Evolutionary conservation across 2,797 vertebrate species (phyloP), one percentile per base, ranked within the genome.

Genomic region (Orestias chungarensis): DNA sequence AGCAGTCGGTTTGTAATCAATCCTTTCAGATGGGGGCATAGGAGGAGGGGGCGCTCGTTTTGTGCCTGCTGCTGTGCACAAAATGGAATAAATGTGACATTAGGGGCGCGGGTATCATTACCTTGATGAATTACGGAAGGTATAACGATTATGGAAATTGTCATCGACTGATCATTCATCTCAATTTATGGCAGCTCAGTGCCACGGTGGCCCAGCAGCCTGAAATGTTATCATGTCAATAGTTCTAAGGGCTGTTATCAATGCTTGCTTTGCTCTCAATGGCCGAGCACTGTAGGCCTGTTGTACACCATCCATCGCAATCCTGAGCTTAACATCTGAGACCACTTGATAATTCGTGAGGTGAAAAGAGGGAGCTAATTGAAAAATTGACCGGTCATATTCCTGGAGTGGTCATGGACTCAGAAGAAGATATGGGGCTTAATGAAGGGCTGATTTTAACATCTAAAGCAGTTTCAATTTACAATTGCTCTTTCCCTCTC

Each of bases 71-170:
- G 86, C 88, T 93, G 86, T 87, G 83, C 94, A 89, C 82, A 85
- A 94, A 94, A 89, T 93, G 92, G 94, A 94, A 95, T 92, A 93
- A 95, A 95, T 95, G 91, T 95, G 94, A 93, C 95, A 96, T 95
- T 93, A 93, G 95, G 94, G 93, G 93, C 90, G 88, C 87, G 92
- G 92, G 94, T 95, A 96, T 94, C 94, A 95, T 96, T 95, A 94
- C 90, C 88, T 94, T 97, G 95, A 96, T 96, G 95, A 96, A 96
- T 96, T 94, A 95, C 94, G 80, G 91, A 94, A 91, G 87, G 89
- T 91, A 87, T 93, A 94, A 95, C 93, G 94, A 96, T 96, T 97
- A 96, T 96, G 95, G 95, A 97, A 96, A 96, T 95, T 84, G 74
- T 94, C 95, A 95, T 94, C 92, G 93, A 95, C 94, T 93, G 93